Evolutionary conservation across 2,888 invertebrate genomes (phyloP).

Genomic region (Cephus pygmeus): DNA sequence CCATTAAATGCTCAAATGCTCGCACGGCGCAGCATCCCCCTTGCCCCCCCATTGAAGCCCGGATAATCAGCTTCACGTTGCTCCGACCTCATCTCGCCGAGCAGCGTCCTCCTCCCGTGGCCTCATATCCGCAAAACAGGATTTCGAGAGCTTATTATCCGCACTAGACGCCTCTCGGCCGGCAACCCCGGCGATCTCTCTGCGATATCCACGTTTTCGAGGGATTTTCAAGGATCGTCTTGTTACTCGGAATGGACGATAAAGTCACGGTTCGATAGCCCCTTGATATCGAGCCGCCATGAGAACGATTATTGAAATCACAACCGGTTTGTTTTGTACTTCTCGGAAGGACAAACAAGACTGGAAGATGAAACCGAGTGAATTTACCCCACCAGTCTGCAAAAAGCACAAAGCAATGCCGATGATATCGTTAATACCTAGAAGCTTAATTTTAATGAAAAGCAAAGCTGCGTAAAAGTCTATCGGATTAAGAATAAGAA

Average conservation of each 20-base stretch:
- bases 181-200: not conserved
- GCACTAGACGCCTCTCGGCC: conserved; percentile 6
- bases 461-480: conserved; percentile 15
- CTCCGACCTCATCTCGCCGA: conserved; percentile 13
- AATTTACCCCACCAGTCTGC: not conserved
- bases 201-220: not conserved
- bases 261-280: not conserved
- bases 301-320: not conserved
- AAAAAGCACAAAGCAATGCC: not conserved
- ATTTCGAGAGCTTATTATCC: conserved; percentile 12
- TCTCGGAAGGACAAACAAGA: not conserved
- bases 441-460: conserved; percentile 22
- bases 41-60: not conserved
- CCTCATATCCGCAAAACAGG: conserved; percentile 13
- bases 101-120: conserved; percentile 5
- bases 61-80: conserved; percentile 10
- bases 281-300: not conserved
- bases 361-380: not conserved
- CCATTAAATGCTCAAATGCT: conserved; percentile 9
- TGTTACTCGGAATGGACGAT: not conserved
- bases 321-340: not conserved
- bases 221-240: not conserved
- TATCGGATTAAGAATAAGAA: conserved; percentile 6
- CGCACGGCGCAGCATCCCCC: not conserved
- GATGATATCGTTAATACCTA: conserved; percentile 1